phyloP scores from a whole-genome alignment of 2,113 vertebrate species.

The Antennarius striatus region DNA sequence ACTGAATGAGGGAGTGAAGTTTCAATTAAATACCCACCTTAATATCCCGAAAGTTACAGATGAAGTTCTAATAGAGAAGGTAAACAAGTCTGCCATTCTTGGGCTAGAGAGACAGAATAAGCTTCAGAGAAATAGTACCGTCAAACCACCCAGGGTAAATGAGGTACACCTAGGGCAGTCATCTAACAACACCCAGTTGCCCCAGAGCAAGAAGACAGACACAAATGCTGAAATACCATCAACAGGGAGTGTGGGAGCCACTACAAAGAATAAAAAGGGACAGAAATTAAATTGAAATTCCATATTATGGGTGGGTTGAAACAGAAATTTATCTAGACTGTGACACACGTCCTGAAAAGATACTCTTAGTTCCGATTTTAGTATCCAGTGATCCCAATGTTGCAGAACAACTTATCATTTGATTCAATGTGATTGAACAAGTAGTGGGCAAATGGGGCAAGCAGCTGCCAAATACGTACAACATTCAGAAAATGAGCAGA shows the following conservation, averaged over 20 bases:
- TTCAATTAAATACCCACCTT: too few relatives aligned
- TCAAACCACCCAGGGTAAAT: background rate
- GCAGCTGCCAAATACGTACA: too few relatives aligned
- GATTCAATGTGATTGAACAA: too few relatives aligned
- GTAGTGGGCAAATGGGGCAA: too few relatives aligned
- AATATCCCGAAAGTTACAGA: too few relatives aligned
- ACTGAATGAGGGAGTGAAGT: background rate
- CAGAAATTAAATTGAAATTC: background rate
- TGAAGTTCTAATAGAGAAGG: too few relatives aligned
- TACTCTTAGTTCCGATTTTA: slow-evolving; percentile 2
- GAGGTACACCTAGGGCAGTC: background rate
- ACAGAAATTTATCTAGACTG: background rate
- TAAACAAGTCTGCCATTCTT: background rate
- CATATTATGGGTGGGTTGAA: background rate
- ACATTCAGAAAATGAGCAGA: too few relatives aligned
- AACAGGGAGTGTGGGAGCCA: background rate
- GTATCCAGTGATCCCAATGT: background rate
- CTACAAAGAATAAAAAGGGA: background rate
- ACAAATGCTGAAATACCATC: background rate
- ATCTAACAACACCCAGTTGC: background rate
- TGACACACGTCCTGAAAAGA: background rate
- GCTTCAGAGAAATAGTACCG: background rate
- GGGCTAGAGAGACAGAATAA: background rate
- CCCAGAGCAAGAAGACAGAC: background rate
- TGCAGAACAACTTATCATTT: too few relatives aligned